These are phyloP conservation scores for Spilarctia lutea DNA, from an alignment of 2,888 invertebrate species.

Conservation along the genomic window DNA sequence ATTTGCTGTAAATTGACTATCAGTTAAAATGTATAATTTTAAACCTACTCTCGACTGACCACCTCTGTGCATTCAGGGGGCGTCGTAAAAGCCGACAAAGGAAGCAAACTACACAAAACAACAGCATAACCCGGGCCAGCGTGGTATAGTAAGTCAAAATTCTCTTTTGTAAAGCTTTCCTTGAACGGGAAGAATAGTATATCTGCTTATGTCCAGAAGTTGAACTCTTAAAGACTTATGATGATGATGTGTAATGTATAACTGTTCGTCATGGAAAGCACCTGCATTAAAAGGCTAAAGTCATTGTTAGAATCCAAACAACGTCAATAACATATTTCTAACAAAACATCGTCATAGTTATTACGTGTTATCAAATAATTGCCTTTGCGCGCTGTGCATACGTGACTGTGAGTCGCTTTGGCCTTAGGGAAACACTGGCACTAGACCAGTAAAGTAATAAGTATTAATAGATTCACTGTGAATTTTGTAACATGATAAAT, in stretches of 20 bases:
- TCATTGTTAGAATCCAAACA: not conserved
- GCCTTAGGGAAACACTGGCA: slow-evolving; percentile 65
- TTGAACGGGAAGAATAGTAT: too few species aligned
- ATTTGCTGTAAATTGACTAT: too few species aligned
- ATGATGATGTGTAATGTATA: not conserved
- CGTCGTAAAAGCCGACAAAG: too few species aligned
- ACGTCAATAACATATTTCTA: slow-evolving; percentile 8
- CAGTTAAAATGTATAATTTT: not conserved
- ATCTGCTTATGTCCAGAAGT: too few species aligned
- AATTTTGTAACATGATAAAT: slow-evolving; percentile 54
- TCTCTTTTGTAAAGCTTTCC: too few species aligned
- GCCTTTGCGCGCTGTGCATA: slow-evolving; percentile 18
- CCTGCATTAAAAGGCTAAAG: not conserved
- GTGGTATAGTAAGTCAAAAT: too few species aligned
- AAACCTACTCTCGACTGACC: too few species aligned
- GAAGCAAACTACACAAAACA: too few species aligned
- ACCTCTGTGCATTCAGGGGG: too few species aligned
- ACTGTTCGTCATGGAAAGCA: not conserved
- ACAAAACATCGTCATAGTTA: slow-evolving; percentile 23
- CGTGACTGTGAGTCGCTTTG: slow-evolving; percentile 15
- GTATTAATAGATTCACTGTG: slow-evolving; percentile 57
- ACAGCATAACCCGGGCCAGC: too few species aligned
- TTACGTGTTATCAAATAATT: slow-evolving; percentile 31
- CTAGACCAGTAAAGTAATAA: slow-evolving; percentile 29
- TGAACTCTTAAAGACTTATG: too few species aligned